Percentiles rank a stretch among this genome's conserved stretches.
Conservation (phyloP, 2,797 vertebrate species). For the Pyrrhura leucotis region DNA sequence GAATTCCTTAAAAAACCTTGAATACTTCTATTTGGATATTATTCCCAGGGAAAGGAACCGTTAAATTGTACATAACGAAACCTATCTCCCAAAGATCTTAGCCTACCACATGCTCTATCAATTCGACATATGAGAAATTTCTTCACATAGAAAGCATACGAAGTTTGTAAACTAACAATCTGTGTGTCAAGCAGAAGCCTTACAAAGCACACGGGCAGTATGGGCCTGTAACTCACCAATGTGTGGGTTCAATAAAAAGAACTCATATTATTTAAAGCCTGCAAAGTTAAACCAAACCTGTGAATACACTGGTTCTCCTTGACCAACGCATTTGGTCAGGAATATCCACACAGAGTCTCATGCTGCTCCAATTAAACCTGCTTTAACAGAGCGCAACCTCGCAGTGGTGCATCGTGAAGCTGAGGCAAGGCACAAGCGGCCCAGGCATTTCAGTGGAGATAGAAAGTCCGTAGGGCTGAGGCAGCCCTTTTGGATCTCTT, state of each 20-base stretch:
- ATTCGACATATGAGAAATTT: background rate
- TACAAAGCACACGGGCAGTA: background rate
- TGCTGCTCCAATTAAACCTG: background rate
- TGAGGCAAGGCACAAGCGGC: background rate
- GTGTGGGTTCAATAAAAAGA: background rate
- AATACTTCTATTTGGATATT: background rate
- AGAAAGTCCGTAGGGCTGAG: background rate
- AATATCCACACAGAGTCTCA: background rate
- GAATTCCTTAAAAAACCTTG: background rate
- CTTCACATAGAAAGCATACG: background rate
- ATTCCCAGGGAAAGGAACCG: background rate
- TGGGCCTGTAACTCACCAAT: background rate
- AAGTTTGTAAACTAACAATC: background rate
- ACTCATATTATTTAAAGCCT: background rate
- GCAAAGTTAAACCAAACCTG: background rate
- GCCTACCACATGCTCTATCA: no score
- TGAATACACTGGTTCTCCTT: background rate
- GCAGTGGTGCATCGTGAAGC: fast-evolving
- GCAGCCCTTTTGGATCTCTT: background rate
- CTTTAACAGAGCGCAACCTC: background rate
- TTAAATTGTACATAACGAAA: background rate
- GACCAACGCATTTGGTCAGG: background rate
- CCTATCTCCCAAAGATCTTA: background rate
- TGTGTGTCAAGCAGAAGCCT: background rate
- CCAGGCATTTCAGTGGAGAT: background rate